A percentile compares a stretch with the other conserved stretches of the same genome.
Evolutionary conservation across 2,113 vertebrate species (phyloP).

Genomic region (Pimephales promelas): DNA sequence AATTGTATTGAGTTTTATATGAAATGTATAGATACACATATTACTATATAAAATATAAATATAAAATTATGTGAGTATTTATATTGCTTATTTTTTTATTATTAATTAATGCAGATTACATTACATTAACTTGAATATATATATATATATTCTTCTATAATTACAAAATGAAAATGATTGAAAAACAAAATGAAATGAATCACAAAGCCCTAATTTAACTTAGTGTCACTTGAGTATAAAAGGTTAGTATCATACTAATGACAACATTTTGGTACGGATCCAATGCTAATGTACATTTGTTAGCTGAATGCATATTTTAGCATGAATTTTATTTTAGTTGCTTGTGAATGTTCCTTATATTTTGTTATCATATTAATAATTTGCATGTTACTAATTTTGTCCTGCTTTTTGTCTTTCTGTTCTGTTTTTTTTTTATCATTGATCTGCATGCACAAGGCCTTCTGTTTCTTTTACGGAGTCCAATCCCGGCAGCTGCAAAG

Average conservation of each 20-base stretch:
- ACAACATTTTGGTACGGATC: background rate
- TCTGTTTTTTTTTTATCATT: constrained; percentile 62
- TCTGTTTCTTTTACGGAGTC: constrained; percentile 93
- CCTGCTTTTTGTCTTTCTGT: constrained; percentile 61
- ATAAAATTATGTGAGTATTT: background rate
- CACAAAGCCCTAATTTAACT: background rate
- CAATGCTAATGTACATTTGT: background rate
- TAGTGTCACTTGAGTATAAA: background rate
- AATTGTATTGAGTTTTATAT: background rate
- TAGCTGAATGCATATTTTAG: background rate
- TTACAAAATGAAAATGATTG: background rate
- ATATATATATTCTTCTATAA: background rate
- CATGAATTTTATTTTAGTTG: background rate
- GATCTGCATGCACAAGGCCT: constrained; percentile 85
- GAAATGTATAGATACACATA: background rate
- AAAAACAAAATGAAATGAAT: background rate
- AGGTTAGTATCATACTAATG: background rate
- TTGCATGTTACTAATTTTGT: constrained; percentile 49
- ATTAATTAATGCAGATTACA: background rate
- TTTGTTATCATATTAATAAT: background rate
- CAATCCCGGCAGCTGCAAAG: constrained; percentile 86
- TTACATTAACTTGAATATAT: background rate
- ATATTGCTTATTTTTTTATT: background rate
- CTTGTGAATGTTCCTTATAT: background rate
- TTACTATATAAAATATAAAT: background rate